Evolutionary conservation across 2,888 invertebrate genomes (phyloP).

Genomic region (Euplagia quadripunctaria): DNA sequence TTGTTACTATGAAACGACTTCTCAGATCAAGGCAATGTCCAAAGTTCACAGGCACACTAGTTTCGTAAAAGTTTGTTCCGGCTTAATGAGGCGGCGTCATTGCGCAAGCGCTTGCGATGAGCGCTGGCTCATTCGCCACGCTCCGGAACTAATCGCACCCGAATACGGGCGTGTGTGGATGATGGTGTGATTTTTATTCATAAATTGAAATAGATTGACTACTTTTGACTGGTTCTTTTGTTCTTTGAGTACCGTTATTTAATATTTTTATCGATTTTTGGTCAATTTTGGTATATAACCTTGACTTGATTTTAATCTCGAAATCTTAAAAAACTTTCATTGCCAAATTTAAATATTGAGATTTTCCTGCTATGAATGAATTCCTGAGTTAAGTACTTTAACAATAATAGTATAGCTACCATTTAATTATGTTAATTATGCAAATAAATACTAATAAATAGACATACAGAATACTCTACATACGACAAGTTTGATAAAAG

Average conservation of each 20-base stretch:
- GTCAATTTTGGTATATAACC: not conserved
- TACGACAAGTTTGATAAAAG: constrained; percentile 8
- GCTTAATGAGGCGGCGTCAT: constrained; percentile 79
- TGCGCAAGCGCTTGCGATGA: constrained; percentile 77
- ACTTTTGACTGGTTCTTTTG: constrained; percentile 36
- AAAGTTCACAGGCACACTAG: constrained; percentile 52
- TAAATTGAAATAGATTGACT: constrained; percentile 51
- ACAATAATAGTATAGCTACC: too few species aligned
- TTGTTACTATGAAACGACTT: not conserved
- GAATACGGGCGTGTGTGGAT: constrained; percentile 74
- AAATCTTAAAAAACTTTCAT: not conserved
- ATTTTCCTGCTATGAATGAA: too few species aligned
- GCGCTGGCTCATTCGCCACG: constrained; percentile 77
- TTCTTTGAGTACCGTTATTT: constrained; percentile 22
- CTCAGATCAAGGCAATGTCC: constrained; percentile 25
- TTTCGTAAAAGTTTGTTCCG: constrained; percentile 74
- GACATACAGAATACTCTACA: not conserved
- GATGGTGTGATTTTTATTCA: constrained; percentile 68
- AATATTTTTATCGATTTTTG: constrained; percentile 21
- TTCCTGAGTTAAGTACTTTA: too few species aligned
- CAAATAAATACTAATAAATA: not conserved
- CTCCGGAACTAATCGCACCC: constrained; percentile 80
- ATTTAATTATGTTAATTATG: not conserved
- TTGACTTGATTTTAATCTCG: not conserved
- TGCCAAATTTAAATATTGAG: too few species aligned